phyloP scores from a whole-genome alignment of 2,113 vertebrate species.

The Laterallus jamaicensis region DNA sequence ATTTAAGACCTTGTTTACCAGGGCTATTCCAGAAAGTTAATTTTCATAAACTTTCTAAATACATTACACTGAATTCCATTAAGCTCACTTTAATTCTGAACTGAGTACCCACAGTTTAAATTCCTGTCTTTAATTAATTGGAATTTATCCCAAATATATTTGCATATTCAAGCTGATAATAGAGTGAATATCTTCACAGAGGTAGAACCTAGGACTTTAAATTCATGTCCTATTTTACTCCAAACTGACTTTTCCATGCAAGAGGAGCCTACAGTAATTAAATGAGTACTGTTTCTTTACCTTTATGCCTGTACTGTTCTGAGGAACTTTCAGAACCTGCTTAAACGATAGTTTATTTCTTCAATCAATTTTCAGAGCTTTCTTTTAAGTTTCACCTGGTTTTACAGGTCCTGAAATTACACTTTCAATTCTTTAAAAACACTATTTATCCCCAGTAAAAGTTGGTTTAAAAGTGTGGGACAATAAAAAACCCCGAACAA shows the following conservation, averaged over 20 bases:
- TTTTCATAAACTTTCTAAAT: conserved; percentile 14
- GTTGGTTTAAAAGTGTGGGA: neutral
- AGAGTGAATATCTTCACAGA: neutral
- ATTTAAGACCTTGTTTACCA: neutral
- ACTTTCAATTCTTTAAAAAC: neutral
- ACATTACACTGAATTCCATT: conserved; percentile 30
- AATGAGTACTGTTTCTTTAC: neutral
- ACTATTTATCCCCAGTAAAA: neutral
- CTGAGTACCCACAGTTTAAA: neutral
- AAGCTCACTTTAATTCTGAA: conserved; percentile 25
- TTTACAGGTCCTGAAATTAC: neutral
- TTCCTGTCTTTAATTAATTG: conserved; percentile 4
- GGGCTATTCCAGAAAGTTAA: neutral
- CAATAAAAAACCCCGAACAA: neutral
- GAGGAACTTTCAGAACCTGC: neutral
- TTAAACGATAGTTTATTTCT: neutral
- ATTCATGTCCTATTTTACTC: neutral
- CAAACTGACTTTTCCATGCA: neutral
- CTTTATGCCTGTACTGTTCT: neutral
- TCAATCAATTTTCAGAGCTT: neutral
- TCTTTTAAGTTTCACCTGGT: neutral
- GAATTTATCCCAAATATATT: conserved; percentile 32
- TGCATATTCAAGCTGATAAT: neutral
- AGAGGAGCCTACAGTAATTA: neutral
- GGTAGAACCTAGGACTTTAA: neutral